Percentiles rank a stretch among this genome's conserved stretches.
Conservation (phyloP, 2,888 invertebrate genomes). For the Thelaira solivaga region DNA sequence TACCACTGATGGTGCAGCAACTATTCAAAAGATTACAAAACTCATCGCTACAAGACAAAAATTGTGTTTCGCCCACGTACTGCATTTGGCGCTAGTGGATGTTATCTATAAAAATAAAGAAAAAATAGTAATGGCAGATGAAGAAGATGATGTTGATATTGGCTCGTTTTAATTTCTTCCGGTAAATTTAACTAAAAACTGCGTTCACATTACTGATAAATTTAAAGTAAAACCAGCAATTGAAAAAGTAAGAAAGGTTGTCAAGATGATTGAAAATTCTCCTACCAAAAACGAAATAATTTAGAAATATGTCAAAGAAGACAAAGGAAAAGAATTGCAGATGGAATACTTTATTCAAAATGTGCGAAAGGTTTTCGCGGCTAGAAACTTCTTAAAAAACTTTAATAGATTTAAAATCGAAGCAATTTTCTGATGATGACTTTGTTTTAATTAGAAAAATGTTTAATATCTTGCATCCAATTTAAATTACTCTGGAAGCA, state of each 20-base stretch:
- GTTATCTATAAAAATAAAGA: neutral
- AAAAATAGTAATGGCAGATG: no score
- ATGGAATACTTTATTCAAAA: slow-evolving; percentile 6
- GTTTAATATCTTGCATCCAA: neutral
- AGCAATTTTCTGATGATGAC: no score
- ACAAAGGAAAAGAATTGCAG: neutral
- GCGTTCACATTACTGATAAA: neutral
- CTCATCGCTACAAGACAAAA: neutral
- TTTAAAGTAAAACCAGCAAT: neutral
- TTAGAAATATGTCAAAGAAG: neutral
- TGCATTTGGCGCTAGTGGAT: neutral
- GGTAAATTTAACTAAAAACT: no score
- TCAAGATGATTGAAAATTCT: neutral
- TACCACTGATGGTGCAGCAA: no score
- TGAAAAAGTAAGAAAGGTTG: neutral
- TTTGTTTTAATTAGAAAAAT: neutral
- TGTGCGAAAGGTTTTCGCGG: neutral
- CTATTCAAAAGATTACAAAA: neutral
- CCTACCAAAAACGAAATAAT: slow-evolving; percentile 9
- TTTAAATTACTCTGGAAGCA: neutral
- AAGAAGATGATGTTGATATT: no score
- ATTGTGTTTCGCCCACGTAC: neutral
- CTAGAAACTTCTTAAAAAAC: neutral
- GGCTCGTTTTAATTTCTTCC: neutral
- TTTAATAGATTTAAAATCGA: neutral